Conservation (phyloP, 23 tunicate genomes). For the Halocynthia aurantium region DNA sequence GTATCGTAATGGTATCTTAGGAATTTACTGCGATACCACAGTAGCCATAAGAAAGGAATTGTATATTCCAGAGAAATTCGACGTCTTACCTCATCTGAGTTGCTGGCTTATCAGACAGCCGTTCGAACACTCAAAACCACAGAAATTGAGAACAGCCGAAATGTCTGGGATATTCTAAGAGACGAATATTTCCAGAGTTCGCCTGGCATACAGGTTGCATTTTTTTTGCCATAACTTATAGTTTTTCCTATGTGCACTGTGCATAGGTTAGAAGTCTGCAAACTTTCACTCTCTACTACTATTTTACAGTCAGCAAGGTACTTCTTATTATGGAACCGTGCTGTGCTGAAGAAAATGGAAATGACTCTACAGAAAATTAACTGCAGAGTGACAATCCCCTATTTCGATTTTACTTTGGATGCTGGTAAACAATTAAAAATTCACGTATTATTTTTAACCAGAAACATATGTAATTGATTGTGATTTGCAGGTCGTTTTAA, state of each 20-base stretch:
- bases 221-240: too few relatives aligned
- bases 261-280: neutral
- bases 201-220: constrained; percentile 54
- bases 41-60: neutral
- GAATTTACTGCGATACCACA: neutral
- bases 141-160: constrained; percentile 32
- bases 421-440: constrained; percentile 25
- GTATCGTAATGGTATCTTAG: neutral
- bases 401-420: constrained; percentile 79
- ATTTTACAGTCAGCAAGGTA: constrained; percentile 30
- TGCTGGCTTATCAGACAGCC: constrained; percentile 41
- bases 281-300: neutral
- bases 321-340: constrained; percentile 87
- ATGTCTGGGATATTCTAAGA: constrained; percentile 55
- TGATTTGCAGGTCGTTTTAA: constrained; percentile 37
- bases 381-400: constrained; percentile 62
- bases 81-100: constrained; percentile 36
- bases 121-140: constrained; percentile 43
- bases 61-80: constrained; percentile 59
- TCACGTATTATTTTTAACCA: neutral
- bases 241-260: too few relatives aligned
- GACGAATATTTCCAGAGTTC: constrained; percentile 55
- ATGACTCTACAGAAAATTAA: constrained; percentile 45
- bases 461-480: neutral
- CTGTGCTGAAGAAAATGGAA: constrained; percentile 67